Evolutionary conservation across 2,888 invertebrate species (phyloP).

Genomic region (Corbicula japonica): DNA sequence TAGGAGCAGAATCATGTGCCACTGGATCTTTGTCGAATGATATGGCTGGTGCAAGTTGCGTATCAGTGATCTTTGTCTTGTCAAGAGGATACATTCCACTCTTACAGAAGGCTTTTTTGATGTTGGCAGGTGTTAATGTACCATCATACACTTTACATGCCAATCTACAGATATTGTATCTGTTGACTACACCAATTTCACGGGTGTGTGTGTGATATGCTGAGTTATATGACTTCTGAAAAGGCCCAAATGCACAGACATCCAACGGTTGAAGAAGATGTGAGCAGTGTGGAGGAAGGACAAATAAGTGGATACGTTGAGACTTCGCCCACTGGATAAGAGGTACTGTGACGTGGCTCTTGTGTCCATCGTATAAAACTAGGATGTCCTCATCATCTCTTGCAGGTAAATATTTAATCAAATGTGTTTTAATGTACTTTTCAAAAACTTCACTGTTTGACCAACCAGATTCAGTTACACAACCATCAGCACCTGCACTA

Average conservation of each 20-base stretch:
- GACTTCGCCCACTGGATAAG: constrained; percentile 45
- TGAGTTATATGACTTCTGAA: constrained; percentile 19
- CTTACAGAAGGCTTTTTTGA: constrained; percentile 46
- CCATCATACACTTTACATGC: too few relatives aligned
- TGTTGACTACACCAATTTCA: constrained; percentile 5
- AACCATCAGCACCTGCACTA: constrained; percentile 30
- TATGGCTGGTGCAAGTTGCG: background rate
- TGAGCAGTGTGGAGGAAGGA: constrained; percentile 52
- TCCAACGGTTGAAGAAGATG: constrained; percentile 53
- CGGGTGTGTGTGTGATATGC: constrained; percentile 34
- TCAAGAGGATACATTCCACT: constrained; percentile 50
- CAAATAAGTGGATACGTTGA: constrained; percentile 47
- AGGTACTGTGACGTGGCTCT: constrained; percentile 35
- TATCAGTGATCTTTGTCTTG: background rate
- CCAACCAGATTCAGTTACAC: constrained; percentile 32
- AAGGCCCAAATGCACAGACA: constrained; percentile 48
- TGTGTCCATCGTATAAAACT: constrained; percentile 56
- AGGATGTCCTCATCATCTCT: constrained; percentile 16
- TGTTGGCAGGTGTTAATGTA: constrained; percentile 32
- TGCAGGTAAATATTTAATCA: constrained; percentile 28
- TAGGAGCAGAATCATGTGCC: too few relatives aligned
- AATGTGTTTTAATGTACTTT: constrained; percentile 35
- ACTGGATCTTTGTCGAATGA: too few relatives aligned
- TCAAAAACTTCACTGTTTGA: constrained; percentile 43
- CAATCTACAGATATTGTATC: constrained; percentile 34